Conservation (phyloP, 2,888 invertebrate genomes). For the Pterostichus madidus region DNA sequence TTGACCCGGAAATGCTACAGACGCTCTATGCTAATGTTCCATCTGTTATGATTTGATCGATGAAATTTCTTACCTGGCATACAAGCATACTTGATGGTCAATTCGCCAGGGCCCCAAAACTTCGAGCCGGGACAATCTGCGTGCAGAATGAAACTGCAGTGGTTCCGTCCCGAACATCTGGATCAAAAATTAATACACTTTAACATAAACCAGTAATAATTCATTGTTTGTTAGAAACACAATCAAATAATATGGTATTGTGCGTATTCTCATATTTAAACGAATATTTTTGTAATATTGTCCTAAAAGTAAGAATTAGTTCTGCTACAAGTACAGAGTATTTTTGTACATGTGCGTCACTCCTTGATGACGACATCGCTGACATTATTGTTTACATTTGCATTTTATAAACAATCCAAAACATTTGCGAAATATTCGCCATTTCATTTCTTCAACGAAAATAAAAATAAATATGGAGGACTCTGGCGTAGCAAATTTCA, state of each 20-base stretch:
- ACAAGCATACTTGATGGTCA: slow-evolving; percentile 86
- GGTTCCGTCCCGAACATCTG: slow-evolving; percentile 88
- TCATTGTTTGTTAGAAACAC: too few relatives aligned
- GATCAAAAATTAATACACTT: slow-evolving; percentile 70
- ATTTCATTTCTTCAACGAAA: not conserved
- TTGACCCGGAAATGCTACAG: too few relatives aligned
- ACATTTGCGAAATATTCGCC: not conserved
- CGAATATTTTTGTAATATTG: not conserved
- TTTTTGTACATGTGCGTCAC: not conserved
- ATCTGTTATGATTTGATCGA: too few relatives aligned
- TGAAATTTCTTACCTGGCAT: slow-evolving; percentile 88
- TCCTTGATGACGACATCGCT: not conserved
- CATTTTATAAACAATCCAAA: slow-evolving; percentile 13
- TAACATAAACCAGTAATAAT: not conserved
- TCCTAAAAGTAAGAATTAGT: not conserved
- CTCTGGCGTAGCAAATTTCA: too few relatives aligned
- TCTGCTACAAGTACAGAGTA: too few relatives aligned
- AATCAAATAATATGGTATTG: too few relatives aligned
- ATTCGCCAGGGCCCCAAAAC: slow-evolving; percentile 83
- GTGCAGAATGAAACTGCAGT: slow-evolving; percentile 84
- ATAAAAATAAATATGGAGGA: too few relatives aligned
- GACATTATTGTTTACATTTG: slow-evolving; percentile 18
- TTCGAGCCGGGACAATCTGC: slow-evolving; percentile 83
- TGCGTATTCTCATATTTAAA: too few relatives aligned
- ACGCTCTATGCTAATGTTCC: too few relatives aligned